Evolutionary conservation across 1,140 invertebrate genomes (phyloP).

Genomic region (Danaus plexippus): DNA sequence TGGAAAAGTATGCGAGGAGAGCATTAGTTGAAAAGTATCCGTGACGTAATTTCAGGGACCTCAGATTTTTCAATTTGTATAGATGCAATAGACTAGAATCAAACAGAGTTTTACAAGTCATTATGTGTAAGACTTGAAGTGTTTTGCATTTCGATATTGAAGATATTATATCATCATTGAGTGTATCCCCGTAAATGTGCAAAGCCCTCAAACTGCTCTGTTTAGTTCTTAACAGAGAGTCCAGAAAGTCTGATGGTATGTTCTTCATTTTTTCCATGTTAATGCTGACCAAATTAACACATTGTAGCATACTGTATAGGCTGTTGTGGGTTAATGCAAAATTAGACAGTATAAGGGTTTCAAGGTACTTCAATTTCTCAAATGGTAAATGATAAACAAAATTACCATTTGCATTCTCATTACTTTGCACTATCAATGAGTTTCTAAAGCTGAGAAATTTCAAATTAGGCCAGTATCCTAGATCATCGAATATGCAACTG

Average conservation of each 20-base stretch:
- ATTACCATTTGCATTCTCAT: slow-evolving; percentile 60
- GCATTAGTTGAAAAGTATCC: slow-evolving; percentile 68
- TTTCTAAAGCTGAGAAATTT: slow-evolving; percentile 70
- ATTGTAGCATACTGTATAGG: slow-evolving; percentile 65
- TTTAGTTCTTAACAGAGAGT: slow-evolving; percentile 60
- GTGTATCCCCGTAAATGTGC: slow-evolving; percentile 67
- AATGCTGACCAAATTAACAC: slow-evolving; percentile 62
- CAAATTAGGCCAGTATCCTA: slow-evolving; percentile 65
- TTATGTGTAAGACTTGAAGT: slow-evolving; percentile 64
- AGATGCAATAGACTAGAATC: slow-evolving; percentile 67
- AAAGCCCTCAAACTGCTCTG: slow-evolving; percentile 56
- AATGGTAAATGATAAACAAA: slow-evolving; percentile 68
- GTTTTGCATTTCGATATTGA: slow-evolving; percentile 63
- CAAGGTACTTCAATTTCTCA: slow-evolving; percentile 60
- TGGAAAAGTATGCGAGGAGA: slow-evolving; percentile 64
- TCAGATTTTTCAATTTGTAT: slow-evolving; percentile 60
- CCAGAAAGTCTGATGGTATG: slow-evolving; percentile 66
- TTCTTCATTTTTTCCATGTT: slow-evolving; percentile 73
- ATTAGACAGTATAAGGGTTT: slow-evolving; percentile 66
- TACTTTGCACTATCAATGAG: slow-evolving; percentile 63
- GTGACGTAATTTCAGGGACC: slow-evolving; percentile 67
- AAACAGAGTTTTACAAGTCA: slow-evolving; percentile 70
- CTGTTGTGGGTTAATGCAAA: slow-evolving; percentile 65
- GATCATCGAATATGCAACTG: slow-evolving; percentile 68
- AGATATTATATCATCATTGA: slow-evolving; percentile 67